phyloP scores from a whole-genome alignment of 1,140 invertebrate genomes.

The Plectus sambesii region DNA sequence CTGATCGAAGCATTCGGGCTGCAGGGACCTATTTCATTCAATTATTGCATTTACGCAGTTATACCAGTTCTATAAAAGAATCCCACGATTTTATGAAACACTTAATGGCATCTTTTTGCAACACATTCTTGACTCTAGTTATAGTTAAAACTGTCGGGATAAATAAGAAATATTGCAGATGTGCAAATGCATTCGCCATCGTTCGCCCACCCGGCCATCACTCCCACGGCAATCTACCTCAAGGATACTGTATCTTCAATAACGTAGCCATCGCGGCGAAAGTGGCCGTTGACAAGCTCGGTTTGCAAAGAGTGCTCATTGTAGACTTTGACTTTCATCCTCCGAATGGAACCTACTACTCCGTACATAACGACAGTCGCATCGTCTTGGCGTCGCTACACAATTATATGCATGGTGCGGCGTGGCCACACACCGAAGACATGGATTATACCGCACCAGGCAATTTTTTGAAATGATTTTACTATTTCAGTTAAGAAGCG shows the following conservation, averaged over 20 bases:
- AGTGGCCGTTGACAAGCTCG: constrained; percentile 21
- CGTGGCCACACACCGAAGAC: constrained; percentile 21
- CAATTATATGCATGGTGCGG: constrained; percentile 19
- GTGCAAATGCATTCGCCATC: constrained; percentile 26
- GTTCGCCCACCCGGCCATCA: constrained; percentile 78
- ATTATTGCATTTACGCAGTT: too few species aligned
- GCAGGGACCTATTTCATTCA: too few species aligned
- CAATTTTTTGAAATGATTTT: constrained; percentile 2
- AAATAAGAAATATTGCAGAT: constrained; percentile 10
- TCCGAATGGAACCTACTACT: constrained; percentile 22
- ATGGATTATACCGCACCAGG: constrained; percentile 14
- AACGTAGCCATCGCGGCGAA: constrained; percentile 82
- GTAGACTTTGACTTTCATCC: constrained; percentile 25
- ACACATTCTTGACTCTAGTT: too few species aligned
- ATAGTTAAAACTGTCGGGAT: constrained; percentile 1
- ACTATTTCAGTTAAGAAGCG: background rate
- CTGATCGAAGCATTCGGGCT: too few species aligned
- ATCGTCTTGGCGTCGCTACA: constrained; percentile 22
- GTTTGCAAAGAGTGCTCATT: constrained; percentile 22
- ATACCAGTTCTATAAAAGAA: too few species aligned
- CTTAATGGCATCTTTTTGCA: too few species aligned
- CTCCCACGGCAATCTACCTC: constrained; percentile 72
- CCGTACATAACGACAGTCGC: constrained; percentile 17
- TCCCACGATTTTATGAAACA: too few species aligned
- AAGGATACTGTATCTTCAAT: constrained; percentile 87